Conservation (phyloP, 2,797 vertebrate genomes). For the Echeneis naucrates region DNA sequence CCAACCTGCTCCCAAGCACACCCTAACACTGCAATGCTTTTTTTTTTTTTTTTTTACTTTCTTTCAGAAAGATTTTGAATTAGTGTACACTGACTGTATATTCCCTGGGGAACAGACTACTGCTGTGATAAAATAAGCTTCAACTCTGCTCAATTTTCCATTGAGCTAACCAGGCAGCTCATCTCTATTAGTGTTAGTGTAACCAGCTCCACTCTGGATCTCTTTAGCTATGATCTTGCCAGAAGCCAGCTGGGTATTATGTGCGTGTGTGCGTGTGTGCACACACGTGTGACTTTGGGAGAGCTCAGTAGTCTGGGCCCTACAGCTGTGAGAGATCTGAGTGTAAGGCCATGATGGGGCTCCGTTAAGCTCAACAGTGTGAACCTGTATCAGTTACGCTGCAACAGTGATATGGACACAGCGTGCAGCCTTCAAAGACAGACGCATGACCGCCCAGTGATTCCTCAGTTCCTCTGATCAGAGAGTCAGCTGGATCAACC, state of each 20-base stretch:
- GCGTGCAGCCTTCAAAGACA: constrained; percentile 79
- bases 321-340: constrained; percentile 82
- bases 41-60: no score
- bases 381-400: constrained; percentile 83
- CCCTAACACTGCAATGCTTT: constrained; percentile 27
- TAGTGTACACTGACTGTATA: constrained; percentile 61
- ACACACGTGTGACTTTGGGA: constrained; percentile 66
- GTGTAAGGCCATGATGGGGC: constrained; percentile 74
- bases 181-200: constrained; percentile 81
- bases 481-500: constrained; percentile 75
- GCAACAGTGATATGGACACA: constrained; percentile 78
- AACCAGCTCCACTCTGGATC: constrained; percentile 76
- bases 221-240: constrained; percentile 77
- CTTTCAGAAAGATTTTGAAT: constrained; percentile 64
- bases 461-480: constrained; percentile 70
- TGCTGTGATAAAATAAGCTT: constrained; percentile 79
- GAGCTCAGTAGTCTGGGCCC: constrained; percentile 75
- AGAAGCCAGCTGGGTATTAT: constrained; percentile 72
- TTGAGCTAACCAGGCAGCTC: constrained; percentile 82
- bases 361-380: constrained; percentile 82
- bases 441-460: constrained; percentile 71
- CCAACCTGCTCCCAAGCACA: constrained; percentile 32
- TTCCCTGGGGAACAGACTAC: constrained; percentile 57
- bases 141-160: constrained; percentile 77
- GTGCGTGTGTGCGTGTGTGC: constrained; percentile 45